These are phyloP conservation scores for Rhegmatorhina hoffmannsi DNA, from an alignment of 2,113 vertebrate species.

Conservation along the genomic window DNA sequence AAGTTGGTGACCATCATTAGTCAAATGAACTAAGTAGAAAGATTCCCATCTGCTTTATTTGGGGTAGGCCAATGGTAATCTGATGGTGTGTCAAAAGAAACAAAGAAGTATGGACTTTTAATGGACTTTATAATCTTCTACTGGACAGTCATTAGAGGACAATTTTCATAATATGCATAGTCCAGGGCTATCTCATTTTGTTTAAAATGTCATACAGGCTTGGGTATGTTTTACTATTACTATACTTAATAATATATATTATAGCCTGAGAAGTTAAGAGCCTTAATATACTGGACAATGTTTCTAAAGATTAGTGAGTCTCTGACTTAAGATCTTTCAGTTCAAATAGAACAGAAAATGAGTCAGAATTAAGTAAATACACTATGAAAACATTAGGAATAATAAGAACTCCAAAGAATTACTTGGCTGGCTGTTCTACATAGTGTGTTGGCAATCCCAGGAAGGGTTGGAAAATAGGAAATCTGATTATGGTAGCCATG, in stretches of 20 bases:
- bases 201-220: constrained; percentile 6
- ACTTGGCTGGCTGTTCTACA: not conserved
- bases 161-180: not conserved
- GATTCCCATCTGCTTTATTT: not conserved
- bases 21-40: not conserved
- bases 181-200: not conserved
- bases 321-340: not conserved
- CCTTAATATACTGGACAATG: not conserved
- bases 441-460: not conserved
- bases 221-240: not conserved
- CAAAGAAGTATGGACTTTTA: not conserved
- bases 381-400: not conserved
- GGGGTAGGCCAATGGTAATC: not conserved
- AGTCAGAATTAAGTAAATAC: not conserved
- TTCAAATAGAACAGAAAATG: not conserved
- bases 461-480: not conserved
- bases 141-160: not conserved
- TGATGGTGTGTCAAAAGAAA: not conserved
- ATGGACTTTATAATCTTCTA: not conserved
- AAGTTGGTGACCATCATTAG: not conserved
- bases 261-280: not conserved
- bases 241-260: not conserved
- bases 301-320: not conserved
- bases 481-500: not conserved
- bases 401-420: not conserved